Evolutionary conservation across 2,113 vertebrate species (phyloP).

Genomic region (Rhizomys pruinosus): DNA sequence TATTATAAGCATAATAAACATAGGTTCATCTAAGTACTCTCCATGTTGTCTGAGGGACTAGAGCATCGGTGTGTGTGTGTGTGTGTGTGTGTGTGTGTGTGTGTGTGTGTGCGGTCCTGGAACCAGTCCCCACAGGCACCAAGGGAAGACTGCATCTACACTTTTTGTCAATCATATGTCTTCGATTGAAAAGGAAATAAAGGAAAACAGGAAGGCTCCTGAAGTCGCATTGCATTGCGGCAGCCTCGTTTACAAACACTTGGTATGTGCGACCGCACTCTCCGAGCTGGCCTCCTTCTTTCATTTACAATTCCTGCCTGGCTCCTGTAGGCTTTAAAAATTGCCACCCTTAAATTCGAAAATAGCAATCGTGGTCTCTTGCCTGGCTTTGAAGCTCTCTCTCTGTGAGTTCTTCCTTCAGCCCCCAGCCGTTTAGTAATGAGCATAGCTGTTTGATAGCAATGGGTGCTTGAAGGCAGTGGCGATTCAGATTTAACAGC

Average conservation of each 20-base stretch:
- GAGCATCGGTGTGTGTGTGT: too few relatives aligned
- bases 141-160: not conserved
- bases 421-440: slow-evolving; percentile 8
- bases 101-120: too few relatives aligned
- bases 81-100: too few relatives aligned
- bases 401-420: not conserved
- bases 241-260: slow-evolving; percentile 1
- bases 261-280: not conserved
- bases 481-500: not conserved
- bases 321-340: slow-evolving; percentile 41
- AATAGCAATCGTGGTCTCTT: not conserved
- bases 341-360: not conserved
- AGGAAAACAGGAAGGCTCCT: not conserved
- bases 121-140: not conserved
- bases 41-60: not conserved
- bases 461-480: slow-evolving; percentile 28
- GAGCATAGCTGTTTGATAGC: not conserved
- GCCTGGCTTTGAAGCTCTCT: slow-evolving; percentile 36
- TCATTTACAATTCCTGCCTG: slow-evolving; percentile 49
- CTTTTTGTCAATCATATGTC: not conserved
- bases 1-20: not conserved
- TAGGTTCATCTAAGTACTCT: not conserved
- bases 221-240: not conserved
- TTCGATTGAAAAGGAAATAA: not conserved
- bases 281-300: slow-evolving; percentile 15